Conservation (phyloP, 2,888 invertebrate species). For the Apamea sordens region DNA sequence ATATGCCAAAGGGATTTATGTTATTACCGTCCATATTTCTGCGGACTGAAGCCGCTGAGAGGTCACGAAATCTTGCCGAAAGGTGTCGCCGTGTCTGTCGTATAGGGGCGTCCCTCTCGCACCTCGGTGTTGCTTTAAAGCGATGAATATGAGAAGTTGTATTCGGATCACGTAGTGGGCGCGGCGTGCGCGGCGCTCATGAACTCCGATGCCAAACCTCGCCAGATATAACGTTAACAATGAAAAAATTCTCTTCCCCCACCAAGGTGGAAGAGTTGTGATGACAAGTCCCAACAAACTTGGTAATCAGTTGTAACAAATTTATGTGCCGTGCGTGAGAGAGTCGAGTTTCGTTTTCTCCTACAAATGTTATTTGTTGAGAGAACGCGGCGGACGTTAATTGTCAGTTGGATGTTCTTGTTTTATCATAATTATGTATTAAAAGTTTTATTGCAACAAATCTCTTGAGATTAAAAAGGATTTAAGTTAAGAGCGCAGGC, state of each 20-base stretch:
- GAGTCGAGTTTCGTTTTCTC: conserved; percentile 69
- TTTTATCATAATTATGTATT: conserved; percentile 68
- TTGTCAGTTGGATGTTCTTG: conserved; percentile 67
- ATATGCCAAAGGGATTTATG: conserved; percentile 91
- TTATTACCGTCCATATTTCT: conserved; percentile 91
- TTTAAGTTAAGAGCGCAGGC: conserved; percentile 51
- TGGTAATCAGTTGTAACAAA: conserved; percentile 89
- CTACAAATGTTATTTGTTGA: conserved; percentile 66
- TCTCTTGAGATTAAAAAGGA: conserved; percentile 63
- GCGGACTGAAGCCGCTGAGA: conserved; percentile 89
- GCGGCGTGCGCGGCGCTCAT: conserved; percentile 85
- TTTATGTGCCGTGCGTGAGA: conserved; percentile 87
- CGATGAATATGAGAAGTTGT: conserved; percentile 88
- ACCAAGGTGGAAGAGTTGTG: conserved; percentile 87
- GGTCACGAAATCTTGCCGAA: conserved; percentile 89
- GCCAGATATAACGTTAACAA: conserved; percentile 87
- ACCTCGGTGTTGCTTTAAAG: conserved; percentile 84
- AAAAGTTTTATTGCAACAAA: conserved; percentile 61
- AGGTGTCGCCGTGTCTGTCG: conserved; percentile 74
- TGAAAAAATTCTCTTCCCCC: conserved; percentile 82
- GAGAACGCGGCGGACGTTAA: conserved; percentile 65
- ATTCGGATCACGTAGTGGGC: conserved; percentile 88
- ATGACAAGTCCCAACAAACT: conserved; percentile 87
- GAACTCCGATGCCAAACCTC: conserved; percentile 88
- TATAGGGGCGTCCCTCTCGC: conserved; percentile 78